Percentiles rank a stretch among this genome's conserved stretches.
Conservation (phyloP, 2,888 invertebrate genomes). For the Ypsolopha sequella region DNA sequence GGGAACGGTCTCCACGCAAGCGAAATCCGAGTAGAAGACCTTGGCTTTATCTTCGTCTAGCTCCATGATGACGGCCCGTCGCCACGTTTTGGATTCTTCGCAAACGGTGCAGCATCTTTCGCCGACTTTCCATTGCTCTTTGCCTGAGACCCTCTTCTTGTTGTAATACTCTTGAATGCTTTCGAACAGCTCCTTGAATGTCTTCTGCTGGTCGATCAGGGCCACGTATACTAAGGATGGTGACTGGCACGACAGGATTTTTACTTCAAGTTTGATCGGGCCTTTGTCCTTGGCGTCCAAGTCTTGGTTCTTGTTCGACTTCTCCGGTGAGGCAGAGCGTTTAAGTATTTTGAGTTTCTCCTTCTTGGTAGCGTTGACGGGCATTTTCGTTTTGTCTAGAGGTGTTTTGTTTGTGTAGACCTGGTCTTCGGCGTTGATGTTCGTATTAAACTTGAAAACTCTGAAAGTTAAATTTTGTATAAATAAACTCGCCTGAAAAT, state of each 20-base stretch:
- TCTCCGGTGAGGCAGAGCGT: conserved; percentile 5
- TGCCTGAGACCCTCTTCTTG: conserved; percentile 20
- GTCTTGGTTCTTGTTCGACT: conserved; percentile 21
- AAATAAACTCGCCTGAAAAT: background rate
- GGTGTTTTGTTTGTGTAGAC: conserved; percentile 33
- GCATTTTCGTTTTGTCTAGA: conserved; percentile 15
- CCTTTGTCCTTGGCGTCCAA: conserved; percentile 56
- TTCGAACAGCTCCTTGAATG: conserved; percentile 54
- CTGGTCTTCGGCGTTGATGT: conserved; percentile 26
- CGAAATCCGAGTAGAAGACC: conserved; percentile 78
- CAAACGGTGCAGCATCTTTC: conserved; percentile 59
- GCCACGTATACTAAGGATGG: conserved; percentile 75
- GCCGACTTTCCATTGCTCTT: conserved; percentile 58
- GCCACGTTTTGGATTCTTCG: conserved; percentile 70
- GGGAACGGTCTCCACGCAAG: conserved; percentile 59
- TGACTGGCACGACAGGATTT: conserved; percentile 57
- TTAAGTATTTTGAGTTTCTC: conserved; percentile 26
- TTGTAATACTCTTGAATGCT: conserved; percentile 68
- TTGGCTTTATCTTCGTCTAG: conserved; percentile 40
- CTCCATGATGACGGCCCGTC: conserved; percentile 66
- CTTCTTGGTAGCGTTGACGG: conserved; percentile 11
- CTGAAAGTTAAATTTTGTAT: conserved; percentile 21
- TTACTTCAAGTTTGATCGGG: conserved; percentile 58
- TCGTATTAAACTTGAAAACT: conserved; percentile 37
- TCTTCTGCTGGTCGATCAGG: conserved; percentile 49